Conservation (phyloP, 1,140 invertebrate species). For the Ooceraea biroi region DNA sequence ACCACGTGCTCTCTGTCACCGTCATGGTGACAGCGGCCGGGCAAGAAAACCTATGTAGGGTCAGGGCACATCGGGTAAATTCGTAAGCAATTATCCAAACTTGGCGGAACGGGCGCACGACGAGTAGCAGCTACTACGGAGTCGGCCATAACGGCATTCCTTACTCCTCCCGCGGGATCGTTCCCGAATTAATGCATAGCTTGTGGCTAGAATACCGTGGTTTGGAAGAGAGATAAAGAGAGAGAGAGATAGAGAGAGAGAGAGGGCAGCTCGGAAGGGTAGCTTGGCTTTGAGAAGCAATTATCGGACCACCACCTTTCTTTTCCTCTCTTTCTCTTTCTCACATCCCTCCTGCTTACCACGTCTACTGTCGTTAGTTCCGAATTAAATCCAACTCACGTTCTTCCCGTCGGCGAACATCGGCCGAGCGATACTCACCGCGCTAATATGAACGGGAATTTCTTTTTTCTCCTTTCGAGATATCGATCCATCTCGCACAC, state of each 20-base stretch:
- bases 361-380: conserved; percentile 59
- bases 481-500: neutral
- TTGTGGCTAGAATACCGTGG: conserved; percentile 69
- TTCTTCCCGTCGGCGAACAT: conserved; percentile 36
- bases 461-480: neutral
- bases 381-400: conserved; percentile 62
- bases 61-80: conserved; percentile 40
- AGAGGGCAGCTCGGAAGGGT: neutral
- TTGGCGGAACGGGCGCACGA: conserved; percentile 43
- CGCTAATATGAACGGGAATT: neutral
- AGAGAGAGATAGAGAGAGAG: neutral
- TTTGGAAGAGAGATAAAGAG: neutral
- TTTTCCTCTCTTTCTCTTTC: conserved; percentile 20
- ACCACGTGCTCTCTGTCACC: conserved; percentile 25
- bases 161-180: conserved; percentile 76
- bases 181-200: conserved; percentile 77
- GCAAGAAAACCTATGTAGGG: conserved; percentile 48
- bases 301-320: conserved; percentile 66
- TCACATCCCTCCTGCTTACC: conserved; percentile 35
- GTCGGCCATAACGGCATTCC: conserved; percentile 72
- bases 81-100: conserved; percentile 76
- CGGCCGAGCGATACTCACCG: neutral
- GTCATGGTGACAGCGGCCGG: conserved; percentile 33
- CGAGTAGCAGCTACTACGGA: conserved; percentile 46
- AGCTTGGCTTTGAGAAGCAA: conserved; percentile 72